Evolutionary conservation across 2,888 invertebrate species (phyloP).

Genomic region (Salticus scenicus): DNA sequence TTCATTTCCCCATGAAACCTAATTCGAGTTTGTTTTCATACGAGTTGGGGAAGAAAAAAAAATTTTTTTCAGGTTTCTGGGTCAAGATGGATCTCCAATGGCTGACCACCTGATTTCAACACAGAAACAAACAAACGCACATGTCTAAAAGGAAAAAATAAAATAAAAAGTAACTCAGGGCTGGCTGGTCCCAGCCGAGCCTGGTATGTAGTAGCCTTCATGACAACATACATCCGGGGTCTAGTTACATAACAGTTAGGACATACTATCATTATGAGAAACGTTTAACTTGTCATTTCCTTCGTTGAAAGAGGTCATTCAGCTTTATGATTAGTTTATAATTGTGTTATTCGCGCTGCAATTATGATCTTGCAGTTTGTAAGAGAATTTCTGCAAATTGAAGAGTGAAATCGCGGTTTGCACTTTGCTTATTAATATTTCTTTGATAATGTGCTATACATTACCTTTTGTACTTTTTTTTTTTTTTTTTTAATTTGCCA

Average conservation of each 20-base stretch:
- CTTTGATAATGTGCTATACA: too few species aligned
- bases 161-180: too few species aligned
- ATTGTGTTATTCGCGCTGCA: not conserved
- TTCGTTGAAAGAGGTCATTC: not conserved
- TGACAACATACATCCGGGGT: slow-evolving; percentile 20
- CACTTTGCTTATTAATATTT: too few species aligned
- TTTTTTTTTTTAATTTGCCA: too few species aligned
- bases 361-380: not conserved
- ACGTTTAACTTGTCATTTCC: not conserved
- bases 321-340: not conserved
- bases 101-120: not conserved
- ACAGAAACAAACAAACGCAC: not conserved
- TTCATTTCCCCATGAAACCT: not conserved
- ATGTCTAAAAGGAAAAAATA: too few species aligned
- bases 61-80: slow-evolving; percentile 24
- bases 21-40: slow-evolving; percentile 1
- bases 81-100: slow-evolving; percentile 4
- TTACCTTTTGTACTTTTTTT: too few species aligned
- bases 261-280: not conserved
- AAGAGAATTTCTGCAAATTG: too few species aligned
- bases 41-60: not conserved
- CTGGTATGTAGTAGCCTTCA: slow-evolving; percentile 44
- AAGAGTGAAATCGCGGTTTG: too few species aligned
- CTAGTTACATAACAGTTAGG: slow-evolving; percentile 27
- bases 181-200: slow-evolving; percentile 21